phyloP scores from a whole-genome alignment of 2,113 vertebrate genomes.

The Stomatorhinus ivindoensis region DNA sequence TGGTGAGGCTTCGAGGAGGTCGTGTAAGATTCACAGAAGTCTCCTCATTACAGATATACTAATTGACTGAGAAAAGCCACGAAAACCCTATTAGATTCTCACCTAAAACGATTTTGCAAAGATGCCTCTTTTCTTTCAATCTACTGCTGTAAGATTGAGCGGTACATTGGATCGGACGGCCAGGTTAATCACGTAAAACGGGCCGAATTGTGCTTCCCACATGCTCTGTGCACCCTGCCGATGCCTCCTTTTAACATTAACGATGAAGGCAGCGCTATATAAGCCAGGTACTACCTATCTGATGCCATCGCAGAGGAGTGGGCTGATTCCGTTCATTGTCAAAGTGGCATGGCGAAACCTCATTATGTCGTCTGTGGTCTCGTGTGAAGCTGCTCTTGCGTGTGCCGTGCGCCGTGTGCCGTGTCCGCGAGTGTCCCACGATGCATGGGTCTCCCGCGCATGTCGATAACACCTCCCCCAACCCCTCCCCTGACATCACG shows the following conservation, averaged over 20 bases:
- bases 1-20: background rate
- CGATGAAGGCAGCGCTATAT: background rate
- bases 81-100: background rate
- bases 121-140: background rate
- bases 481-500: background rate
- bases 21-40: background rate
- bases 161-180: background rate
- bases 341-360: constrained; percentile 5
- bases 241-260: background rate
- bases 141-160: background rate
- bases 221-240: background rate
- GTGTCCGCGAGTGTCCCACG: background rate
- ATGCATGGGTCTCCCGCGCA: constrained; percentile 5
- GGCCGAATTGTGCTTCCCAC: background rate
- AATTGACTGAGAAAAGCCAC: background rate
- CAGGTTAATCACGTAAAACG: background rate
- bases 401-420: too few relatives aligned
- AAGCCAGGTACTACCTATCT: background rate
- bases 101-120: background rate
- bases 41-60: background rate
- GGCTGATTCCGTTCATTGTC: background rate
- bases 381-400: background rate
- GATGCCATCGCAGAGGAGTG: background rate
- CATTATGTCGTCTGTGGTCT: background rate
- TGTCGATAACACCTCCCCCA: background rate